Base-by-base conservation (phyloP, 2,888 invertebrate species). In the Resseliella maxima region DNA sequence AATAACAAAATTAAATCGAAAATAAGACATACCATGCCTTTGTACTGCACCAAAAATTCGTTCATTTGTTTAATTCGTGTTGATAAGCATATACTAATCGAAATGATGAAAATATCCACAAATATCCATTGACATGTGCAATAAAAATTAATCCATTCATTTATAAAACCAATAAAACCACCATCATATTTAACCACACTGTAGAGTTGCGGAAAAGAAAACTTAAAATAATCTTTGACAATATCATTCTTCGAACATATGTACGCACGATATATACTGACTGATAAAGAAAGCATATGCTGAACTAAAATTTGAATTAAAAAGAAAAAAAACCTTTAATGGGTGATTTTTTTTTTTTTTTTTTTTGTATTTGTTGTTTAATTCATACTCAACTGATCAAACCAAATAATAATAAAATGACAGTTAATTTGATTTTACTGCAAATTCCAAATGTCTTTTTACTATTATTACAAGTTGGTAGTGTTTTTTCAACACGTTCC, bases 71-170 rank as follows among this genome's bases (percentile, higher is more conserved):
- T 91, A 88, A 94, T 94, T 85, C 94, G 92, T 1, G 93, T 92
- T 0, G 93, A 91, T 36, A 95, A 89, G 0, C 94, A 94, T 89
- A 93, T 92, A 89, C 94, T 94, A 59, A 94, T 91, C 18, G 94
- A 89, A 87, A 94, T 94, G 15, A 95, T 93, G 87, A 94, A 93
- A 87, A 94, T 89, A 88, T 95, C 95, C 88, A 94, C 94, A 87
- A 93, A 94, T 88, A 94, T 94, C 94, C 95, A 95, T 0, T 93
- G 91, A 86, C 93, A 93, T 0, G 94, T 94, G 3, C 93, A 89
- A 54, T 88, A 88, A 86, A 88, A 87, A 86, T 88, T 88, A 81
- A 89, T 90, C 88, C 92, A 91, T 87, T 90, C 92, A 85, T 90
- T 91, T 88, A 89, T 89, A 12, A 88, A 90, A 64, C 91, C 94